phyloP scores from a whole-genome alignment of 2,888 invertebrate genomes.

The Drosophila glabriapex region DNA sequence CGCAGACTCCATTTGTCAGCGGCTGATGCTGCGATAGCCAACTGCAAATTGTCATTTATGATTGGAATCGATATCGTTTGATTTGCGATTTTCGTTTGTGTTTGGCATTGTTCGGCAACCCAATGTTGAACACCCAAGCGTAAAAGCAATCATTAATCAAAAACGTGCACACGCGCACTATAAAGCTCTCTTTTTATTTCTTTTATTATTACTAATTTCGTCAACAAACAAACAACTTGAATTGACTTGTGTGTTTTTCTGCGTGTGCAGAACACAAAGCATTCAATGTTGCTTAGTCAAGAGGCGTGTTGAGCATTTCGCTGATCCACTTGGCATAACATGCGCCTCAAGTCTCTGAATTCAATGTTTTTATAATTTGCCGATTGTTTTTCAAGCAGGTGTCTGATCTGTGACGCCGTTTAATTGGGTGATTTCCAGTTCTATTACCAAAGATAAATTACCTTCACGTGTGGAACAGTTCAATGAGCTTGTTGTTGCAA shows the following conservation, averaged over 20 bases:
- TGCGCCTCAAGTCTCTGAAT: slow-evolving; percentile 20
- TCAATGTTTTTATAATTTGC: slow-evolving; percentile 25
- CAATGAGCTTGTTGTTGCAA: slow-evolving; percentile 48
- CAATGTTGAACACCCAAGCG: slow-evolving; percentile 11
- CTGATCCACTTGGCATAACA: slow-evolving; percentile 46
- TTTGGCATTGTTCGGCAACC: slow-evolving; percentile 14
- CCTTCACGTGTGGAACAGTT: slow-evolving; percentile 46
- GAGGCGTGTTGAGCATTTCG: slow-evolving; percentile 29
- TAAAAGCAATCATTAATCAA: slow-evolving; percentile 75
- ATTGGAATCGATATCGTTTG: slow-evolving; percentile 36
- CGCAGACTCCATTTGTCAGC: slow-evolving; percentile 33
- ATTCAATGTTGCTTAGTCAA: slow-evolving; percentile 31
- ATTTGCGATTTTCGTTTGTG: slow-evolving; percentile 14
- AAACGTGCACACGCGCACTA: slow-evolving; percentile 72
- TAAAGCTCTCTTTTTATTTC: slow-evolving; percentile 44
- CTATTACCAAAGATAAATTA: slow-evolving; percentile 22
- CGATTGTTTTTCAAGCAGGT: slow-evolving; percentile 17
- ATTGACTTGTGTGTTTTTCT: neutral
- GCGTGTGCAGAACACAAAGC: slow-evolving; percentile 71
- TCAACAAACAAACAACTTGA: slow-evolving; percentile 29
- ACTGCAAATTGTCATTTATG: slow-evolving; percentile 29
- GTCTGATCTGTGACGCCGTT: slow-evolving; percentile 19
- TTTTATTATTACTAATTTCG: slow-evolving; percentile 47
- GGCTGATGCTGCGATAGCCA: neutral
- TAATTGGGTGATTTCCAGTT: slow-evolving; percentile 34